Evolutionary conservation across 2,113 vertebrate species (phyloP).

Genomic region (Salvelinus fontinalis): DNA sequence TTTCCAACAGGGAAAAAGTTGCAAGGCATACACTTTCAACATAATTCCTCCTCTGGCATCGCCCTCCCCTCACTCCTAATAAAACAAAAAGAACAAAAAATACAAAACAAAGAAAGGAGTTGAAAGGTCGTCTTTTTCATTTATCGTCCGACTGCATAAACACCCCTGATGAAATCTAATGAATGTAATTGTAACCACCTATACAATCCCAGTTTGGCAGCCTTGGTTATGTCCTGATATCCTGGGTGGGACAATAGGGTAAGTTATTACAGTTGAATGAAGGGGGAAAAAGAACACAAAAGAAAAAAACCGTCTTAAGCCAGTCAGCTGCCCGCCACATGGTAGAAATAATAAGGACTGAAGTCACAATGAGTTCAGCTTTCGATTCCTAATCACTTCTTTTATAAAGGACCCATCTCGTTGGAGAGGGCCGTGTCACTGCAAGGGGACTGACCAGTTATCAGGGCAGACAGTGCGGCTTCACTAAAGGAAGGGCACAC

Average conservation of each 20-base stretch:
- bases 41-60: constrained; percentile 78
- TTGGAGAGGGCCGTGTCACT: not conserved
- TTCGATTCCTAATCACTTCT: constrained; percentile 57
- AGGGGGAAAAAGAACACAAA: not conserved
- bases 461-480: not conserved
- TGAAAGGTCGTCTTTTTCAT: constrained; percentile 70
- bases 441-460: not conserved
- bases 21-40: constrained; percentile 84
- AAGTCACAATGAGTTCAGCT: constrained; percentile 91
- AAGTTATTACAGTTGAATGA: constrained; percentile 75
- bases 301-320: constrained; percentile 67
- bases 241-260: constrained; percentile 69
- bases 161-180: constrained; percentile 78
- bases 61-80: constrained; percentile 70
- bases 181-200: constrained; percentile 83
- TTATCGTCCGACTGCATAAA: constrained; percentile 73
- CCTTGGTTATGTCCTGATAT: constrained; percentile 38
- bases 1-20: constrained; percentile 82
- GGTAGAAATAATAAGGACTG: constrained; percentile 82
- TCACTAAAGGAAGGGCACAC: not conserved
- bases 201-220: constrained; percentile 75
- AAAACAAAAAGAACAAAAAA: constrained; percentile 62
- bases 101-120: constrained; percentile 48
- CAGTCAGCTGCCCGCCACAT: constrained; percentile 98
- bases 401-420: not conserved